Conservation (phyloP, 1,140 invertebrate genomes). For the Drosophila littoralis region DNA sequence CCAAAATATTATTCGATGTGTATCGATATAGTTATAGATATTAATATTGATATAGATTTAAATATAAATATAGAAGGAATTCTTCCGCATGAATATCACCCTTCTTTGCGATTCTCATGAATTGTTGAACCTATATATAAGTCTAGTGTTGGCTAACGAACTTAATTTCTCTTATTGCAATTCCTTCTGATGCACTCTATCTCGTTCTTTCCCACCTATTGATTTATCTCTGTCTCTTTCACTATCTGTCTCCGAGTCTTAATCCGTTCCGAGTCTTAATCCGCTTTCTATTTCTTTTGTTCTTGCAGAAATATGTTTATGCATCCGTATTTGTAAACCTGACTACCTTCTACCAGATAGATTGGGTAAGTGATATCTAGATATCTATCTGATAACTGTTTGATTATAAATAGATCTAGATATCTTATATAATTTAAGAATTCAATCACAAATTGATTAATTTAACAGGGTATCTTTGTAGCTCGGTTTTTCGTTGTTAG, state of each 20-base stretch:
- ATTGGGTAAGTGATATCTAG: no score
- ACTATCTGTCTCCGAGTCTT: background rate
- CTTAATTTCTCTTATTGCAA: background rate
- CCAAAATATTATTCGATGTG: background rate
- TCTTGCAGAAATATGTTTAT: background rate
- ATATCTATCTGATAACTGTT: no score
- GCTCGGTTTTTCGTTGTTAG: background rate
- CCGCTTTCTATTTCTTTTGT: background rate
- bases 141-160: background rate
- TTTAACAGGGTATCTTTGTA: slow-evolving; percentile 21
- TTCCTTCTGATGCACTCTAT: background rate
- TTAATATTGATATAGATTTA: no score
- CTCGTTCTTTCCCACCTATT: background rate
- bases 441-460: no score
- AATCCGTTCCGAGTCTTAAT: no score
- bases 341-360: no score
- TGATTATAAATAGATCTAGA: no score
- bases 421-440: no score
- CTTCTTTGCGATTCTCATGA: slow-evolving; percentile 3
- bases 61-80: no score
- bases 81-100: background rate
- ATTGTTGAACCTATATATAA: no score
- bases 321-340: no score
- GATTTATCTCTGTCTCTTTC: background rate
- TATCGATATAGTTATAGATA: no score